phyloP scores from a whole-genome alignment of 2,888 invertebrate genomes.

The Leucoma salicis region DNA sequence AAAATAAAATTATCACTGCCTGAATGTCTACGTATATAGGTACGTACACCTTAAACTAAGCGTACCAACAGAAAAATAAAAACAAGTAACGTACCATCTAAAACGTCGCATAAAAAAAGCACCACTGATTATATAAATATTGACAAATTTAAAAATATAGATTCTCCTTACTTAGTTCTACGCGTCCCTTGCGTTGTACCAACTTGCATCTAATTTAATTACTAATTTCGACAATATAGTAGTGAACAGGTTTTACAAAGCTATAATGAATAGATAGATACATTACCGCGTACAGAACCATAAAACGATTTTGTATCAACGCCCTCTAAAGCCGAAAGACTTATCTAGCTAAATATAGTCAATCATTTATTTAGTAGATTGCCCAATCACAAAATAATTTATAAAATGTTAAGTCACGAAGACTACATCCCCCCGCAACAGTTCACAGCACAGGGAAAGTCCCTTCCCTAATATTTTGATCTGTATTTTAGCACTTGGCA shows the following conservation, averaged over 20 bases:
- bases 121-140: neutral
- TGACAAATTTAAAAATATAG: constrained; percentile 8
- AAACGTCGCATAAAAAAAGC: neutral
- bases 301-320: no score
- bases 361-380: no score
- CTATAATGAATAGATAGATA: neutral
- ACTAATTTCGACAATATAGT: neutral
- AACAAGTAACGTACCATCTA: neutral
- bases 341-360: no score
- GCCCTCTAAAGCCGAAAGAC: no score
- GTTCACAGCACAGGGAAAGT: no score
- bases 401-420: no score
- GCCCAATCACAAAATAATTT: no score
- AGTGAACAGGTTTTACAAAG: neutral
- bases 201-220: neutral
- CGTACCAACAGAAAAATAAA: constrained; percentile 39
- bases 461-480: no score
- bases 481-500: no score
- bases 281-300: no score
- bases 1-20: constrained; percentile 30
- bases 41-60: constrained; percentile 24
- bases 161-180: constrained; percentile 36
- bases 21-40: constrained; percentile 20
- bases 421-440: no score
- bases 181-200: no score